Conservation (phyloP, 2,888 invertebrate genomes). For the Limnephilus auricula region DNA sequence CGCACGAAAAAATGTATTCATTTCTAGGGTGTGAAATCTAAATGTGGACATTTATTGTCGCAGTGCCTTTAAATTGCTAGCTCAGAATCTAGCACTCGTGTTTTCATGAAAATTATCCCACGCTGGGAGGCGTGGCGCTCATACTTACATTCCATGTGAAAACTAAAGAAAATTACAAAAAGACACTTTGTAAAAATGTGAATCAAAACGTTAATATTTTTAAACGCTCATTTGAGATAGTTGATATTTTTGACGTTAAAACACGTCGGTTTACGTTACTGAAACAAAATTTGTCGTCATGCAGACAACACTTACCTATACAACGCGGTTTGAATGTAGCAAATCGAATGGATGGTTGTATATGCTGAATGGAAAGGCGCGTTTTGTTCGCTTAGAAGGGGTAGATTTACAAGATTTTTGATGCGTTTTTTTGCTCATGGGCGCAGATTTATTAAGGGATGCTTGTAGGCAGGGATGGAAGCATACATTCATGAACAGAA, state of each 20-base stretch:
- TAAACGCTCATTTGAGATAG: not conserved
- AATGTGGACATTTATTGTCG: not conserved
- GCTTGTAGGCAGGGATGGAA: not conserved
- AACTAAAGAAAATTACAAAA: not conserved
- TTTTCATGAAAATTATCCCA: constrained; percentile 9
- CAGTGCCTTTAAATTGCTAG: not conserved
- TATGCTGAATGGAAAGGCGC: not conserved
- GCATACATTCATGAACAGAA: constrained; percentile 12
- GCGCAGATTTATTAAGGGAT: not conserved
- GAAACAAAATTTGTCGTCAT: not conserved
- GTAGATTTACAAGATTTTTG: not conserved
- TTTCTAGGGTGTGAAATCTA: not conserved
- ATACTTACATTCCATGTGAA: not conserved
- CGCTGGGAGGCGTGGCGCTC: constrained; percentile 23
- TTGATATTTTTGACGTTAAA: not conserved
- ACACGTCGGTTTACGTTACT: not conserved
- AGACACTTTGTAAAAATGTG: not conserved
- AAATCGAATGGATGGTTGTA: not conserved
- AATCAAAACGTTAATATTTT: not conserved
- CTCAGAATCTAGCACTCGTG: not conserved
- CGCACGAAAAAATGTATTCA: not conserved
- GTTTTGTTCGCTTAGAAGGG: not conserved
- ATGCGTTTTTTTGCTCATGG: not conserved
- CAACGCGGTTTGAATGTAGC: not conserved
- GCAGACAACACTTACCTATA: not conserved